A percentile compares a stretch with the other conserved stretches of the same genome.
Conservation (phyloP, 2,797 vertebrate species). For the Danio kyathit region DNA sequence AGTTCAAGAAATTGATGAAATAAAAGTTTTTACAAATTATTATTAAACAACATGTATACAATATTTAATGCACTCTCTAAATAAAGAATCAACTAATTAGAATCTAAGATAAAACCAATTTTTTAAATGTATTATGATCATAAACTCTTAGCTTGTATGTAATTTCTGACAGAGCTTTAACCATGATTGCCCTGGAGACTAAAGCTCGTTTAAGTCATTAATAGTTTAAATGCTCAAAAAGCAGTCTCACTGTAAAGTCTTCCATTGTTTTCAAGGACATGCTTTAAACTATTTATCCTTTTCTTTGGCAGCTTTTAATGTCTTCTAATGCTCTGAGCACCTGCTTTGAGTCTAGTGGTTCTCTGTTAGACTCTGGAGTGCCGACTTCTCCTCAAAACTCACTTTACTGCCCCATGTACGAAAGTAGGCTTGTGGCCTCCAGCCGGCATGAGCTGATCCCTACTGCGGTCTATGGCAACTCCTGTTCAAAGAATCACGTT, state of each 20-base stretch:
- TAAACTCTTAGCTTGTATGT: neutral
- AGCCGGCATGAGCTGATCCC: constrained; percentile 89
- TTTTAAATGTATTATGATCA: neutral
- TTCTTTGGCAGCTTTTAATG: constrained; percentile 87
- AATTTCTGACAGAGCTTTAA: neutral
- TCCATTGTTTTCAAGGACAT: neutral
- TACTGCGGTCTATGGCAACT: constrained; percentile 85
- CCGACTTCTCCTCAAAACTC: constrained; percentile 84
- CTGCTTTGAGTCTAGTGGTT: constrained; percentile 87
- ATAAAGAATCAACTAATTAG: no score
- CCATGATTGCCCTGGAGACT: neutral
- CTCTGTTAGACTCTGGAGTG: constrained; percentile 78
- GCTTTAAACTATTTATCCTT: neutral
- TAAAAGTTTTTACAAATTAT: no score
- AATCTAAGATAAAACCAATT: no score
- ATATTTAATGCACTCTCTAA: no score
- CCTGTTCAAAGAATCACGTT: constrained; percentile 86
- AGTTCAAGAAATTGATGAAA: no score
- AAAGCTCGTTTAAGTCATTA: neutral
- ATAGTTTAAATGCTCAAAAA: neutral
- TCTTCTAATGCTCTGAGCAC: constrained; percentile 86
- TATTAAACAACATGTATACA: no score
- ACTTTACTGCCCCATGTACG: constrained; percentile 87
- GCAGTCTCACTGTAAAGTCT: neutral
- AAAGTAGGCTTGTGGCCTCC: constrained; percentile 88